Percentiles rank a stretch among this genome's conserved stretches.
Conservation (phyloP, 1,140 invertebrate genomes). For the Halyomorpha halys region DNA sequence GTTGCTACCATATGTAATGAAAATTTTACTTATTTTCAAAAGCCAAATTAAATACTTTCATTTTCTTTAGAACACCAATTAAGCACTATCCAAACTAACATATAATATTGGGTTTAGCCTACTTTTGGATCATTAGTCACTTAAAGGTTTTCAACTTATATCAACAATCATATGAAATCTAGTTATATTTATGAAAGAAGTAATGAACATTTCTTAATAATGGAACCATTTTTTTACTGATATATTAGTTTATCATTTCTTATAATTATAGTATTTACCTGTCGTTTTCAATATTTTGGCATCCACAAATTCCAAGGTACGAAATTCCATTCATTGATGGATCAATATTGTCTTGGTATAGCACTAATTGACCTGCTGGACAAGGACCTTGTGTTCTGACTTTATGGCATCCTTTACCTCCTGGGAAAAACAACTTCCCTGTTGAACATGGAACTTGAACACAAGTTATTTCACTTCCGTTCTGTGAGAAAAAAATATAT, state of each 20-base stretch:
- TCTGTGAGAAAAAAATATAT: background rate
- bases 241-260: constrained; percentile 10
- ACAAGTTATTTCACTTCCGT: constrained; percentile 28
- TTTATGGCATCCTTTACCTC: constrained; percentile 57
- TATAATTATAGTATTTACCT: constrained; percentile 10
- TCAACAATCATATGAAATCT: no score
- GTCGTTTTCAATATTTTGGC: constrained; percentile 37
- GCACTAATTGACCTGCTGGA: constrained; percentile 52
- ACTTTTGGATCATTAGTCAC: no score
- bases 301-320: constrained; percentile 69
- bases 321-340: constrained; percentile 65
- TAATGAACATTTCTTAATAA: no score
- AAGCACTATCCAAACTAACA: no score
- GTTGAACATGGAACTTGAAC: constrained; percentile 53
- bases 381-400: constrained; percentile 64
- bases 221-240: no score
- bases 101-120: no score
- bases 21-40: no score
- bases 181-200: no score
- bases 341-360: constrained; percentile 62
- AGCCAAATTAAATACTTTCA: no score
- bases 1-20: no score
- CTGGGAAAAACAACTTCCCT: constrained; percentile 61
- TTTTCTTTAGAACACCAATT: no score
- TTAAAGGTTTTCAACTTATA: no score